Evolutionary conservation across 2,113 vertebrate genomes (phyloP).

Genomic region (Onychostruthus taczanowskii): DNA sequence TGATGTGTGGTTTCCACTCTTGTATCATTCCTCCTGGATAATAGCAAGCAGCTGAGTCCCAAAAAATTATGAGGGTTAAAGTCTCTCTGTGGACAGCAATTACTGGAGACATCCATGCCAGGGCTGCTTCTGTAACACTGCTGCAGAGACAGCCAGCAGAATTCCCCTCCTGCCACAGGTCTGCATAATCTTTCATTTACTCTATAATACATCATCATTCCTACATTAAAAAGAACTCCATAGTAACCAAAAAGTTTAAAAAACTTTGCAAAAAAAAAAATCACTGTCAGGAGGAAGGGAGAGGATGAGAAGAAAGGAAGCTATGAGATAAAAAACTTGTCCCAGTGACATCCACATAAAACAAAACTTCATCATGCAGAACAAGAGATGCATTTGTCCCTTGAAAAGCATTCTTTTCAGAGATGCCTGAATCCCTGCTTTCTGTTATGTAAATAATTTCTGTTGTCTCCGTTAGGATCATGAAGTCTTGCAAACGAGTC

Average conservation of each 20-base stretch:
- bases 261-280: not conserved
- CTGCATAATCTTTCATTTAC: not conserved
- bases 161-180: not conserved
- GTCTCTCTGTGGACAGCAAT: not conserved
- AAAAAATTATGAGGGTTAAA: not conserved
- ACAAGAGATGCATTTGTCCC: not conserved
- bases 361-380: not conserved
- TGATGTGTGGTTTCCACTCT: not conserved
- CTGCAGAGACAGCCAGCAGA: not conserved
- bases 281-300: fast-evolving
- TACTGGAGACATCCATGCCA: not conserved
- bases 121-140: not conserved
- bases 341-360: not conserved
- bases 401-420: not conserved
- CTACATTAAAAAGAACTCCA: not conserved
- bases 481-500: not conserved
- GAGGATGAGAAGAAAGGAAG: not conserved
- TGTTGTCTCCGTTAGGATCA: constrained; percentile 16
- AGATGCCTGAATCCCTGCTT: not conserved
- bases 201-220: not conserved
- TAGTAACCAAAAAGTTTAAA: not conserved
- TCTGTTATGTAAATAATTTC: not conserved
- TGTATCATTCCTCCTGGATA: not conserved
- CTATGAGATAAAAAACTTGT: not conserved
- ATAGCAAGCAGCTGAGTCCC: not conserved